Evolutionary conservation across 2,888 invertebrate genomes (phyloP), one percentile per base, ranked within the genome.

Genomic region (Drosophila diplacantha): DNA sequence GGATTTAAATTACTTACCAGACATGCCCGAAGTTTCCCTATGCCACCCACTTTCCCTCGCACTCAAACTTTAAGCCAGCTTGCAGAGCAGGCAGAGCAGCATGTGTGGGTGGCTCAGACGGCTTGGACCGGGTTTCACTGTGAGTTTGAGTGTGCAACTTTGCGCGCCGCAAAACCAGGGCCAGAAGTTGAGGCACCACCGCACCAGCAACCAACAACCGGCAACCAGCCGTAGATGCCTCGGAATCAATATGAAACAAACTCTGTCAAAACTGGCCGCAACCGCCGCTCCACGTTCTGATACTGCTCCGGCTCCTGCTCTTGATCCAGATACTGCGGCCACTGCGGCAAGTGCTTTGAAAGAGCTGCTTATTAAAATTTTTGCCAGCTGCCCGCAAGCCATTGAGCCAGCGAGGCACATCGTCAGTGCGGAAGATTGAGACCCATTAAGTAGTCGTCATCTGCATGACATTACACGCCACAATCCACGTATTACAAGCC

Each of bases 391-490:
- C 38, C 61, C 59, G 44, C 68, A 47, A 44, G 39, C 46, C 69
- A 53, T 35, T 47, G 26, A 47, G n/a, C 32, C 71, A 32, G 12
- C 47, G 5, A 16, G 18, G 24, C 29, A 44, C 44, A 44, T 44
- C 35, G 35, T n/a, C 47, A 38, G 32, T 20, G 43, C 47, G 32
- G 44, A 47, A 72, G 68, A 68, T 76, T 78, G 79, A 64, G 75
- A 67, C 81, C 78, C 72, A 79, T 78, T 83, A 66, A 70, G 66
- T 49, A 83, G 85, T 75, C 85, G 83, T 83, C 78, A 84, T 83
- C 84, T 82, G 85, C 69, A 78, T 75, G 75, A 75, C 75, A 83
- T 78, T 84, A 84, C 85, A 84, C 67, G 75, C 85, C 83, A 67
- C 85, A 83, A 79, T 83, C 79, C 75, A 81, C 75, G 73, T 83